A percentile compares a stretch with the other conserved stretches of the same genome.
Conservation (phyloP, 2,797 vertebrate species). For the Pantherophis vulpinus region DNA sequence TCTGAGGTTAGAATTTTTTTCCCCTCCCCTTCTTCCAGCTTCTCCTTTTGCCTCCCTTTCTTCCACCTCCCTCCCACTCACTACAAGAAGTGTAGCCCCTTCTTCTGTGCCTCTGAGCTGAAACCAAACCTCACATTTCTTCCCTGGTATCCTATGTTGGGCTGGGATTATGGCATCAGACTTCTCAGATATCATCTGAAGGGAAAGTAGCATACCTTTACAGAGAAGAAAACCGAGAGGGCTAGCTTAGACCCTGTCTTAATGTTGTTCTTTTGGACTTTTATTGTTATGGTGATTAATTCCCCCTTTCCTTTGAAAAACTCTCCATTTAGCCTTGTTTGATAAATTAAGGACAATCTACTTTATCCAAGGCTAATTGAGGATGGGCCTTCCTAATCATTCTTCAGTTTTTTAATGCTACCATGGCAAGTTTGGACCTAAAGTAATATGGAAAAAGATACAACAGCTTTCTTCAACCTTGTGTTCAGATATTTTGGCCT, state of each 20-base stretch:
- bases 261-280: background rate
- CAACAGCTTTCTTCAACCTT: background rate
- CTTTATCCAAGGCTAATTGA: background rate
- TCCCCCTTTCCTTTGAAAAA: background rate
- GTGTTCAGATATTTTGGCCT: background rate
- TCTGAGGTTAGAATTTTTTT: background rate
- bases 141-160: background rate
- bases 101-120: background rate
- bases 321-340: background rate
- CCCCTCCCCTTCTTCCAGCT: background rate
- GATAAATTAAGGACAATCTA: background rate
- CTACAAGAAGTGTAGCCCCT: background rate
- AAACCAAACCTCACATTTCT: background rate
- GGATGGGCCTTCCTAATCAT: background rate
- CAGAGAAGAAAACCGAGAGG: background rate
- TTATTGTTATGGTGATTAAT: background rate
- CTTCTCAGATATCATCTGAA: background rate
- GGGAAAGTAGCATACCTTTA: background rate
- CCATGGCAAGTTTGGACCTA: background rate
- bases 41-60: background rate
- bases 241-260: background rate
- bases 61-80: background rate
- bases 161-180: background rate
- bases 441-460: background rate
- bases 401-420: background rate